Evolutionary conservation across 2,797 vertebrate species (phyloP).

Genomic region (Rhabdophis nuchalis): DNA sequence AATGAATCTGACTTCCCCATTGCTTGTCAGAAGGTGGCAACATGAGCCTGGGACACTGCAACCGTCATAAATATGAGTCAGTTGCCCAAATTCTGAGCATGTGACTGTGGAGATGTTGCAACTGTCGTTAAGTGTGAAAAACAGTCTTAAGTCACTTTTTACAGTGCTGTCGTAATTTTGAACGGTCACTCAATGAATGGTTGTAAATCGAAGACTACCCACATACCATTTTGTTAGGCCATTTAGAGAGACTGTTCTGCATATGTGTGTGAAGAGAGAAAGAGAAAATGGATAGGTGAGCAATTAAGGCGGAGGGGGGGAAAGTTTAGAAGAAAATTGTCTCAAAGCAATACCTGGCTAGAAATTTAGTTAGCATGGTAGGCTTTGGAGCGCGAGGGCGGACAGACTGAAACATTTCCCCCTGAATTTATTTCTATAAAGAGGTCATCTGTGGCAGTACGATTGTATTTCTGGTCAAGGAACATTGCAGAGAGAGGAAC

Average conservation of each 20-base stretch:
- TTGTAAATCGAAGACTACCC: neutral
- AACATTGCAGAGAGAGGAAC: slow-evolving; percentile 40
- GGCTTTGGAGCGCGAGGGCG: neutral
- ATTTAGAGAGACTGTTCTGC: neutral
- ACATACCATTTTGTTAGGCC: slow-evolving; percentile 25
- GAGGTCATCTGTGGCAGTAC: slow-evolving; percentile 26
- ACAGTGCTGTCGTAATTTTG: neutral
- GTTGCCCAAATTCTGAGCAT: neutral
- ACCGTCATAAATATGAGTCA: neutral
- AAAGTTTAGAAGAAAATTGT: slow-evolving; percentile 9
- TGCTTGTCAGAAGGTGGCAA: neutral
- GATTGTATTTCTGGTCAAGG: slow-evolving; percentile 35
- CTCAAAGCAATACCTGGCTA: slow-evolving; percentile 34
- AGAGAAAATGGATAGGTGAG: slow-evolving; percentile 42
- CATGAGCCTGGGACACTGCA: neutral
- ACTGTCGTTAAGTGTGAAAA: neutral
- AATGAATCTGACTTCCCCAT: neutral
- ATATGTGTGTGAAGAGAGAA: slow-evolving; percentile 5
- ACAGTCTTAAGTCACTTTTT: neutral
- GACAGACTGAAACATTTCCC: slow-evolving; percentile 38
- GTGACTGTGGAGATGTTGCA: neutral
- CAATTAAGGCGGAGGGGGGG: slow-evolving; percentile 8
- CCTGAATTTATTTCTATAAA: slow-evolving; percentile 38
- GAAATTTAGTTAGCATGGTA: neutral
- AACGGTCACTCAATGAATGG: neutral